Evolutionary conservation across 2,888 invertebrate genomes (phyloP), one percentile per base, ranked within the genome.

Genomic region (Tinea trinotella): DNA sequence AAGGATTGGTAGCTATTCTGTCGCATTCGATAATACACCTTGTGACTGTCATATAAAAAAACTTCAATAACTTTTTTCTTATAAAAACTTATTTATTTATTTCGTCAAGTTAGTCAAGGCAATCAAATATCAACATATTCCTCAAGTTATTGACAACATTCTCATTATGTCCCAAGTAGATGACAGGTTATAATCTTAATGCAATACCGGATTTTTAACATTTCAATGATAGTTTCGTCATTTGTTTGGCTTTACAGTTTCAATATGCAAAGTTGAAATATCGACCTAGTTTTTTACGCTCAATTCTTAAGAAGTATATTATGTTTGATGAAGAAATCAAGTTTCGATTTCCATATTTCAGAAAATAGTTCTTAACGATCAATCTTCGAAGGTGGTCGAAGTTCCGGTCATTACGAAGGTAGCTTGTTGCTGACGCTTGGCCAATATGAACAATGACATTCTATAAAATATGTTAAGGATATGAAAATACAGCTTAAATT

Each of bases 371-470:
- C 24, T 22, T 13, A 24, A 24, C 12, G 50, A 50, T 64, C 59
- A 63, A 65, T 62, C 60, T 61, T 61, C 62, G 64, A 59, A 59
- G 68, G 68, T 69, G 69, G 68, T 70, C 69, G 50, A 15, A 50
- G 50, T 50, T 50, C 50, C 50, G 50, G 50, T 50, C 50, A 50
- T 50, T 50, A 50, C 20, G 19, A 3, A 24, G 22, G 50, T 50
- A 50, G 50, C 50, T 17, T 12, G n/a, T 6, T 17, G 13, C n/a
- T 18, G 15, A 46, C 46, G 19, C 5, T 17, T 46, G 19, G 15
- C 18, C 46, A 18, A 19, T 15, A 19, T 9, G 19, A 46, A 19
- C 46, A 6, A 40, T 13, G 18, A 4, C 12, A 19, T 50, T 20
- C 24, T 4, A 24, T 50, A 50, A 50, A 12, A 50, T 20, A 13